Base-by-base conservation (phyloP, 2,888 invertebrate species). In the Aethes cnicana region DNA sequence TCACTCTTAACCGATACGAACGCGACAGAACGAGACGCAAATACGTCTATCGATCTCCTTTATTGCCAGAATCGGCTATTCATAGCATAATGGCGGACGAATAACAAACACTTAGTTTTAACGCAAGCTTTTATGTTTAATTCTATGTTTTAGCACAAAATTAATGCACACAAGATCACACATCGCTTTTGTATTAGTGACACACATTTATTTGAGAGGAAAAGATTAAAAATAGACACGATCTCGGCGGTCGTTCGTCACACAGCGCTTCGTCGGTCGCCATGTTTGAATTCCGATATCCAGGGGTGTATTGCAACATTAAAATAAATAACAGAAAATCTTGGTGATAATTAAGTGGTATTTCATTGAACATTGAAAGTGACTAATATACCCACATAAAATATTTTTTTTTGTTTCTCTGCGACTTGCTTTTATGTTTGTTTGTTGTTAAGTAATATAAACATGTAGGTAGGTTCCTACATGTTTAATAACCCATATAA, bases 191-290 rank as follows among this genome's bases (percentile, higher is more conserved):
- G 52, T 66, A 73, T 69, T 58, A 39, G 52, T 43, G 54, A 58
- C 59, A 53, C 54, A 41, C 53, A 59, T 62, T 49, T 61, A 39
- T 53, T 25, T 49, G 46, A 39, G 64, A 67, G 60, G 55, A 64
- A 64, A 53, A 54, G 62, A 56, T 62, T 77, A 64, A 63, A 71
- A 77, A 69, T 66, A 64, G 68, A 69, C 72, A 77, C 72, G 77
- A 76, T 74, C 79, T 79, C 84, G 73, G 72, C 70, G 61, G 74
- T 66, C 69, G 74, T 73, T 77, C 78, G 68, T 81, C 77, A 83
- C 77, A 72, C 70, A 70, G 69, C 76, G 78, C 82, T 78, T 82
- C 81, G 77, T 80, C 73, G 77, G 79, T 76, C 86, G 87, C 87
- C 86, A 86, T 85, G 82, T 78, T 81, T 81, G 75, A 84, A 82